phyloP scores from a whole-genome alignment of 2,888 invertebrate genomes.

The Phania funesta region DNA sequence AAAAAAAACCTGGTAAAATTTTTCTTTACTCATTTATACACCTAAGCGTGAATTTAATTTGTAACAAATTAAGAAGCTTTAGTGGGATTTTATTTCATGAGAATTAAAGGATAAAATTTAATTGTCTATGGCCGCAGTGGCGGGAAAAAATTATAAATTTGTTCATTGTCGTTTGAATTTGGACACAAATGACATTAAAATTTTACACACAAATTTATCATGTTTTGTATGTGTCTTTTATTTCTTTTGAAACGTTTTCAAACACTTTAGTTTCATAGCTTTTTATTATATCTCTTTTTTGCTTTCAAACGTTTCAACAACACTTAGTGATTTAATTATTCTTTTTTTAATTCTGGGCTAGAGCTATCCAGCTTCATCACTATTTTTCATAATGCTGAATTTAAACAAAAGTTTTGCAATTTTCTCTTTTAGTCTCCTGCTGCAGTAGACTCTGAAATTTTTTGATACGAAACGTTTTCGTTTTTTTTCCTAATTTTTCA shows the following conservation, averaged over 20 bases:
- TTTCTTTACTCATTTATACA: too few species aligned
- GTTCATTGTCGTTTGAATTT: background rate
- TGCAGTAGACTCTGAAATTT: background rate
- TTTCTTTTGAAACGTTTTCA: background rate
- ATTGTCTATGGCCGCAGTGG: background rate
- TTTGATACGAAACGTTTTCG: background rate
- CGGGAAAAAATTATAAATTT: background rate
- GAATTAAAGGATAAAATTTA: conserved; percentile 13
- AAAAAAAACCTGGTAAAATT: too few species aligned
- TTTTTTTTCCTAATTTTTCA: conserved; percentile 1
- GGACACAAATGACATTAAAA: conserved; percentile 10
- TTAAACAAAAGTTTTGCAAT: background rate
- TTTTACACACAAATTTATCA: conserved; percentile 2
- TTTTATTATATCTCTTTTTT: background rate
- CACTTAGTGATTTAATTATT: conserved; percentile 23
- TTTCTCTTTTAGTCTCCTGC: conserved; percentile 7
- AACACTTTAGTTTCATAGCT: background rate
- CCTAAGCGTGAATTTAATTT: too few species aligned
- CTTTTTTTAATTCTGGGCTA: background rate
- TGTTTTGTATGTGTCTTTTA: background rate
- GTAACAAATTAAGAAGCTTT: too few species aligned
- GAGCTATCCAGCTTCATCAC: background rate
- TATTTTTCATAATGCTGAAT: conserved; percentile 34
- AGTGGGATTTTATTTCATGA: too few species aligned
- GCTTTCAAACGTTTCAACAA: conserved; percentile 3